phyloP scores from a whole-genome alignment of 2,113 vertebrate genomes.

The Pterocles burchelli region DNA sequence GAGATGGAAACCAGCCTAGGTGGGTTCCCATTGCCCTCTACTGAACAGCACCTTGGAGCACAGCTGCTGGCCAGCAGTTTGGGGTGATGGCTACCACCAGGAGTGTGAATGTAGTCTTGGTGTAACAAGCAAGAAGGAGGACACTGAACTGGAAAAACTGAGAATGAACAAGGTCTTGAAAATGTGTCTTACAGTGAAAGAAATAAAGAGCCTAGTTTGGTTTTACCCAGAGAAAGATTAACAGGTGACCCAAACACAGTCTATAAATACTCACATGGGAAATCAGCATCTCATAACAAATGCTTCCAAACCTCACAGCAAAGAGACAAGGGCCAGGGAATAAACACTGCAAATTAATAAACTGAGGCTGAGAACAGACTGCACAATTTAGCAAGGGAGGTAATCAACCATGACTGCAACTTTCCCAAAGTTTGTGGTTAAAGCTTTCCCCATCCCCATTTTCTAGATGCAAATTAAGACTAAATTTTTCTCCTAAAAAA shows the following conservation, averaged over 20 bases:
- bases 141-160: neutral
- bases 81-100: neutral
- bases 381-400: neutral
- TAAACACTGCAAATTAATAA: neutral
- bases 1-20: neutral
- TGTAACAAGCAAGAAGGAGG: neutral
- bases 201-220: neutral
- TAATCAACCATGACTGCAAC: neutral
- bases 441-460: neutral
- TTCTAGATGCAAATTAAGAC: neutral
- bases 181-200: neutral
- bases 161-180: neutral
- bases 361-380: neutral
- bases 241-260: neutral
- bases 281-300: conserved; percentile 5
- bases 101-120: neutral
- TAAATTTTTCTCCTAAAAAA: neutral
- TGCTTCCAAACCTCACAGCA: neutral
- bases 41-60: fast-evolving
- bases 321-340: neutral
- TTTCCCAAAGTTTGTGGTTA: neutral
- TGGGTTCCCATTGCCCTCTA: neutral
- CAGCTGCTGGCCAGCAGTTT: neutral
- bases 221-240: conserved; percentile 20
- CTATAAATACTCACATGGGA: conserved; percentile 28